Conservation (phyloP, 2,888 invertebrate species). For the Drosophila planitibia region DNA sequence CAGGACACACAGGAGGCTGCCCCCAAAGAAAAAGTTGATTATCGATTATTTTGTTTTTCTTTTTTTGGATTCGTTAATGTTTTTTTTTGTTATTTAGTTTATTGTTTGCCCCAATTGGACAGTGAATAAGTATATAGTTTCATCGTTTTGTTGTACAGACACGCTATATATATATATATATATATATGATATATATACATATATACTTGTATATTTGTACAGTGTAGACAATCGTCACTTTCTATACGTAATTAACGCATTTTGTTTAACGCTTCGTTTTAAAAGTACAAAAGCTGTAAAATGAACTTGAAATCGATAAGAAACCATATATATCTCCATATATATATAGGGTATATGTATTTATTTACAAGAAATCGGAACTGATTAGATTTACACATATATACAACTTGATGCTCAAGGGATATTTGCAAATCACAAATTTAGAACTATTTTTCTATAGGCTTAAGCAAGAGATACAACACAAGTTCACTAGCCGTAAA, state of each 20-base stretch:
- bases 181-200: slow-evolving; percentile 15
- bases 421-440: slow-evolving; percentile 45
- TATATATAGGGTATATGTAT: slow-evolving; percentile 9
- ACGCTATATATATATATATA: slow-evolving; percentile 17
- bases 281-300: slow-evolving; percentile 37
- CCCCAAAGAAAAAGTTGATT: slow-evolving; percentile 7
- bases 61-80: slow-evolving; percentile 59
- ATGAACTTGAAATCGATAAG: slow-evolving; percentile 29
- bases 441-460: slow-evolving; percentile 43
- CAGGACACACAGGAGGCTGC: slow-evolving; percentile 5
- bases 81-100: slow-evolving; percentile 62
- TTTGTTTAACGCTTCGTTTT: slow-evolving; percentile 52
- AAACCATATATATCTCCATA: slow-evolving; percentile 8
- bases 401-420: slow-evolving; percentile 64
- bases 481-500: slow-evolving; percentile 21
- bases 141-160: slow-evolving; percentile 37
- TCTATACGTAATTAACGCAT: slow-evolving; percentile 48
- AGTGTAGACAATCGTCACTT: slow-evolving; percentile 55
- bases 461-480: slow-evolving; percentile 23
- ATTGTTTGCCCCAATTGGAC: slow-evolving; percentile 50
- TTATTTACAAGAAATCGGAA: slow-evolving; percentile 72
- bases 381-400: slow-evolving; percentile 63
- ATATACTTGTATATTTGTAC: slow-evolving; percentile 27
- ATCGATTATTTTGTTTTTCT: slow-evolving; percentile 35
- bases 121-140: slow-evolving; percentile 53